These are phyloP conservation scores for Apamea sordens DNA, from an alignment of 2,888 invertebrate species.

Conservation along the genomic window DNA sequence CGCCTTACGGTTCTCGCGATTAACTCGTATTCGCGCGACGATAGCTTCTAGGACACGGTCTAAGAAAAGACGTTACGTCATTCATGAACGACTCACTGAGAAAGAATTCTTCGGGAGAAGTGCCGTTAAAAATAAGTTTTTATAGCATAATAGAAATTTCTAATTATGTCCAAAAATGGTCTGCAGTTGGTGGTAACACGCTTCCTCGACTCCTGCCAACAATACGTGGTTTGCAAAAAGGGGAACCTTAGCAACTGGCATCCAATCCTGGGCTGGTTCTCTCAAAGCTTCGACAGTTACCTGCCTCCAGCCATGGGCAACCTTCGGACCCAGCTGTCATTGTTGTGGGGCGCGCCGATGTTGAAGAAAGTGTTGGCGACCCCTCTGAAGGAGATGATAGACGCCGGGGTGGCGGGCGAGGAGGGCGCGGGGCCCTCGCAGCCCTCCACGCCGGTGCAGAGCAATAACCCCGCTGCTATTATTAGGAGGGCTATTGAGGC, in stretches of 20 bases:
- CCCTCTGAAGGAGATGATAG: slow-evolving; percentile 89
- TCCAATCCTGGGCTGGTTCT: slow-evolving; percentile 99
- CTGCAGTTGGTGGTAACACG: slow-evolving; percentile 95
- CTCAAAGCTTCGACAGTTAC: slow-evolving; percentile 92
- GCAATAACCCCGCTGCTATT: slow-evolving; percentile 85
- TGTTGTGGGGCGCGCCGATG: slow-evolving; percentile 92
- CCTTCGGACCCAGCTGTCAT: slow-evolving; percentile 92
- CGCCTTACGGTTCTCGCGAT: not conserved
- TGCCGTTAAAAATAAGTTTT: not conserved
- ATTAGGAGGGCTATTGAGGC: slow-evolving; percentile 88
- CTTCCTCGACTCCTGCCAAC: slow-evolving; percentile 96
- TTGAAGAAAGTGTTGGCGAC: slow-evolving; percentile 83
- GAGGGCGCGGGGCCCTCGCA: slow-evolving; percentile 90
- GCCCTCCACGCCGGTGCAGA: slow-evolving; percentile 85
- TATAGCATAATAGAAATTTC: not conserved
- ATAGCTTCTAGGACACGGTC: not conserved
- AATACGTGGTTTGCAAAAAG: slow-evolving; percentile 97
- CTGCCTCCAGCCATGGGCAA: slow-evolving; percentile 93
- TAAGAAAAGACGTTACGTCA: not conserved
- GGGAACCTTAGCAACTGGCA: slow-evolving; percentile 99
- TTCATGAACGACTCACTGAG: not conserved
- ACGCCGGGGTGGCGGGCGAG: slow-evolving; percentile 83
- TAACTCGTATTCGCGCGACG: too few species aligned
- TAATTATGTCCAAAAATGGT: not conserved
- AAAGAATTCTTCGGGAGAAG: not conserved